Conservation (phyloP, 2,888 invertebrate species). For the Nemotelus nigrinus region DNA sequence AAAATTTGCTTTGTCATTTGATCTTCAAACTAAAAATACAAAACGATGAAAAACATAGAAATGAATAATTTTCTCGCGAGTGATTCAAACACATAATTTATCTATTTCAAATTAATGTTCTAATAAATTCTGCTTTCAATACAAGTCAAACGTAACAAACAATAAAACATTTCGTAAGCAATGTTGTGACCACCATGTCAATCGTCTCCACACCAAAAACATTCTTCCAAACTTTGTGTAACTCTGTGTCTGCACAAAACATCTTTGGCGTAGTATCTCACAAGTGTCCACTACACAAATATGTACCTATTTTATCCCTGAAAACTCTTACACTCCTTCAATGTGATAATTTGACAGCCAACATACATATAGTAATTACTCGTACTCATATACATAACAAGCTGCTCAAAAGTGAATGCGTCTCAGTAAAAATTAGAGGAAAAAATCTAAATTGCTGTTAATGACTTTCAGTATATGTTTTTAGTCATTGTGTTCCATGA, state of each 20-base stretch:
- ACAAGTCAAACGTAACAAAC: neutral
- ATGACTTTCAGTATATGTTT: no score
- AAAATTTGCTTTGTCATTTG: neutral
- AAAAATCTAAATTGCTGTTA: no score
- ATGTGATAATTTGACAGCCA: no score
- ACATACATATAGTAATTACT: no score
- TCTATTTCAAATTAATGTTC: constrained; percentile 1
- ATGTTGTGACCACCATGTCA: constrained; percentile 26
- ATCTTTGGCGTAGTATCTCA: constrained; percentile 48
- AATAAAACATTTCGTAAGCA: constrained; percentile 12
- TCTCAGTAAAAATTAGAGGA: no score
- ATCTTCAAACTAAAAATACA: neutral
- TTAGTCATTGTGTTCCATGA: no score
- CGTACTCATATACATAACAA: no score
- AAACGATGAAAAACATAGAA: neutral
- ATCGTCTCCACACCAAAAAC: neutral
- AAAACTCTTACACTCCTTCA: neutral
- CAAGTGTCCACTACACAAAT: constrained; percentile 31
- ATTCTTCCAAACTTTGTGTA: constrained; percentile 31
- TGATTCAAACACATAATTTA: constrained; percentile 5
- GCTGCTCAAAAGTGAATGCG: no score
- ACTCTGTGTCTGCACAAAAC: constrained; percentile 48
- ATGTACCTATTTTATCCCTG: constrained; percentile 15
- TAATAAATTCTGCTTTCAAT: neutral
- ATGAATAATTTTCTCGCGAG: neutral